Base-by-base conservation (phyloP, 2,797 vertebrate species). In the Enteromius afrohamiltoni region DNA sequence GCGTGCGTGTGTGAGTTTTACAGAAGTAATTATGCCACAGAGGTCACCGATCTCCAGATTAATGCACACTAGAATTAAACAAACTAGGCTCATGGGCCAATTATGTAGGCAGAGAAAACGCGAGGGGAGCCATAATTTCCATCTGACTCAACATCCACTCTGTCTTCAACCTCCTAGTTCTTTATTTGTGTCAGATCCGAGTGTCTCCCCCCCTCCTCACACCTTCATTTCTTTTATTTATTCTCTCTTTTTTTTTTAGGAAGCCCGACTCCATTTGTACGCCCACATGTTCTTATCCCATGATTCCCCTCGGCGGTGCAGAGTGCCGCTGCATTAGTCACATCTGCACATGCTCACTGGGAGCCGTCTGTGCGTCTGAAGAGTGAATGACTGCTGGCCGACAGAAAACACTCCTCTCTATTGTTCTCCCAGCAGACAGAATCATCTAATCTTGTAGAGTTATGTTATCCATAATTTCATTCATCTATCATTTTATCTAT, bases 241-340 rank as follows among this genome's bases (percentile, higher is more conserved):
- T 73, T 67, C 49, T 42, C 60, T 29, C n/a, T 79, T 82, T 80
- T 76, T 88, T 89, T 53, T 84, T 81, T 73, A 87, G 88, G 80
- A 86, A 83, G 84, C 64, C 77, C 81, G 65, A 49, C 80, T 88
- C 86, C 77, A 85, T 90, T 85, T 83, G 42, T 86, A 85, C 86
- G 49, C 90, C 90, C 88, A 90, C 90, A 80, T 77, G 68, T 51
- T 78, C 64, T 47, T 79, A 85, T 88, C 85, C 77, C 84, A 83
- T 17, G 29, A 85, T 62, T 70, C 60, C 85, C 77, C 68, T 84
- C 84, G 77, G 69, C 6, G 8, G 53, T 78, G 14, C 40, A 62
- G 88, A 90, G 88, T 84, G 87, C 90, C 87, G 79, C 85, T 92
- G 91, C 85, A 83, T 90, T 88, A 91, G 82, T 86, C 83, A 88